Percentiles rank a stretch among this genome's conserved stretches.
These are phyloP conservation scores for Megalopta genalis DNA, from an alignment of 1,140 invertebrate genomes.

Conservation along the genomic window DNA sequence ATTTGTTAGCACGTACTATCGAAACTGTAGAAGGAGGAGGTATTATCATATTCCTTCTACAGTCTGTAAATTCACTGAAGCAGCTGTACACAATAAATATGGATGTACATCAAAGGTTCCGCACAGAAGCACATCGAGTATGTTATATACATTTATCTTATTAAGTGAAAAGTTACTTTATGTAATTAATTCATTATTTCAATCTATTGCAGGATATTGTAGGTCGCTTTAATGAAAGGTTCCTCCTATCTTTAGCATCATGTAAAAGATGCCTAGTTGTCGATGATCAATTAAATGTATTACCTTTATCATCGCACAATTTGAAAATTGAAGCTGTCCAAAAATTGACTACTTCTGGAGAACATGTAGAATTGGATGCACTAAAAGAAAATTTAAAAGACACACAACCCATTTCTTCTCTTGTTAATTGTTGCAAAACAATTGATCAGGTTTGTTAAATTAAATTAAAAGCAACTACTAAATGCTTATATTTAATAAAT, in stretches of 20 bases:
- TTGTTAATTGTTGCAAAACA: constrained; percentile 96
- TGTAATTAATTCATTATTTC: constrained; percentile 14
- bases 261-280: constrained; percentile 94
- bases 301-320: constrained; percentile 95
- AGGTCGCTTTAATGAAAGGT: constrained; percentile 97
- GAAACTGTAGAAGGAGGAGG: constrained; percentile 99
- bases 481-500: not conserved
- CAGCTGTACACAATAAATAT: constrained; percentile 98
- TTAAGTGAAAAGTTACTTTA: not conserved
- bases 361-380: constrained; percentile 83
- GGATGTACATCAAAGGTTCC: constrained; percentile 97
- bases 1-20: constrained; percentile 96
- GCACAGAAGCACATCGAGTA: constrained; percentile 94
- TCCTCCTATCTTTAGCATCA: constrained; percentile 94
- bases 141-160: constrained; percentile 7
- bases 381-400: constrained; percentile 91
- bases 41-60: constrained; percentile 92
- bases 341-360: constrained; percentile 73
- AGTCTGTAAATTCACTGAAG: constrained; percentile 92
- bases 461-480: constrained; percentile 3
- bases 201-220: constrained; percentile 85
- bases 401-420: constrained; percentile 92
- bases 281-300: constrained; percentile 94
- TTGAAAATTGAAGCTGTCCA: constrained; percentile 88
- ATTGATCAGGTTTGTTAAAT: constrained; percentile 88